These are phyloP conservation scores for Clarias magur DNA, from an alignment of 2,113 vertebrate species.

Conservation along the genomic window DNA sequence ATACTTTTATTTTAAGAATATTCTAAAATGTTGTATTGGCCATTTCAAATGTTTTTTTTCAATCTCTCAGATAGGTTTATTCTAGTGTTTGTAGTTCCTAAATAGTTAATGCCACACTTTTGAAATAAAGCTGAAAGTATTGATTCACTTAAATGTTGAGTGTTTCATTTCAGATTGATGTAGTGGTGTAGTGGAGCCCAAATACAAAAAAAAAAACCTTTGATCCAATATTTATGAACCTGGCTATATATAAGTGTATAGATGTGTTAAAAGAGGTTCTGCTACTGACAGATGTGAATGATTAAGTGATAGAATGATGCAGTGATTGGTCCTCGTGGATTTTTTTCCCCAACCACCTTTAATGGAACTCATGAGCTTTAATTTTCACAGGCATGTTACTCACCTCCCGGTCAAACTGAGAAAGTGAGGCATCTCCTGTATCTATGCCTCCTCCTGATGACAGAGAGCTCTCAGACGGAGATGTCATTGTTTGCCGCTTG, in stretches of 20 bases:
- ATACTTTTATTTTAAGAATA: too few species aligned
- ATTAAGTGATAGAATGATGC: background rate
- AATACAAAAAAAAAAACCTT: too few species aligned
- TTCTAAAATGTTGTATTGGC: too few species aligned
- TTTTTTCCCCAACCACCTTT: background rate
- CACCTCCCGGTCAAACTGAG: constrained; percentile 95
- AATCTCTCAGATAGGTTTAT: too few species aligned
- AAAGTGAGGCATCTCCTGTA: constrained; percentile 83
- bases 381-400: constrained; percentile 49
- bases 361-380: background rate
- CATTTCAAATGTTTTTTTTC: too few species aligned
- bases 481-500: constrained; percentile 90
- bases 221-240: too few species aligned
- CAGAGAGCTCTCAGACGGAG: constrained; percentile 91
- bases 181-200: too few species aligned
- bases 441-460: constrained; percentile 95
- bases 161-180: too few species aligned
- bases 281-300: background rate
- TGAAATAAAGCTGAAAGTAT: too few species aligned
- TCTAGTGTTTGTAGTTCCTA: too few species aligned
- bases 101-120: too few species aligned
- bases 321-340: background rate
- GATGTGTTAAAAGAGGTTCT: background rate
- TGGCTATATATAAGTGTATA: background rate
- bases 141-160: too few species aligned